phyloP scores from a whole-genome alignment of 2,113 vertebrate genomes.

The Lonchura striata region DNA sequence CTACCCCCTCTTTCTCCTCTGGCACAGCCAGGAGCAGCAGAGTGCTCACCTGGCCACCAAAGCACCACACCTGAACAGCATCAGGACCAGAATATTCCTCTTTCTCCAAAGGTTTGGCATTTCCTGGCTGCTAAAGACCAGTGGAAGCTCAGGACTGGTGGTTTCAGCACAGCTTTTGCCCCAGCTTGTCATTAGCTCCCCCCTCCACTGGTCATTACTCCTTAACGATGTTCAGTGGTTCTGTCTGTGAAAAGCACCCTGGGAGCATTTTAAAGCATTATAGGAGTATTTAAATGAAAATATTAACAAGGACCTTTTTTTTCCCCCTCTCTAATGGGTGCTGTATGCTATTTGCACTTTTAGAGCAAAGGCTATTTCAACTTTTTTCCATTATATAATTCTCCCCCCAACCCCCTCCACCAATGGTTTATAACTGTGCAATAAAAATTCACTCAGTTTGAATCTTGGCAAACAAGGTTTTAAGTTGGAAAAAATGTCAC shows the following conservation, averaged over 20 bases:
- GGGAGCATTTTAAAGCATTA: constrained; percentile 20
- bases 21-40: background rate
- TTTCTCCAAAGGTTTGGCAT: background rate
- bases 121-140: constrained; percentile 4
- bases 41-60: background rate
- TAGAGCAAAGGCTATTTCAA: constrained; percentile 26
- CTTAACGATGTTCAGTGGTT: background rate
- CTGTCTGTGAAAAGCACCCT: background rate
- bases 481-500: background rate
- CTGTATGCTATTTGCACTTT: constrained; percentile 23
- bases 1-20: background rate
- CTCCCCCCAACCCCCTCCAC: background rate
- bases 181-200: background rate
- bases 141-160: background rate
- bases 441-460: constrained; percentile 48
- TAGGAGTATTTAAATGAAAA: background rate
- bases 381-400: constrained; percentile 64
- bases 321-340: background rate
- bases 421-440: constrained; percentile 20
- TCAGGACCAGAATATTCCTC: background rate
- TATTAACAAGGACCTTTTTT: background rate
- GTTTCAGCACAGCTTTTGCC: background rate
- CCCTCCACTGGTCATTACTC: background rate
- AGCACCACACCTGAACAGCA: background rate
- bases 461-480: constrained; percentile 41